Conservation (phyloP, 2,113 vertebrate genomes). For the Pheucticus melanocephalus region DNA sequence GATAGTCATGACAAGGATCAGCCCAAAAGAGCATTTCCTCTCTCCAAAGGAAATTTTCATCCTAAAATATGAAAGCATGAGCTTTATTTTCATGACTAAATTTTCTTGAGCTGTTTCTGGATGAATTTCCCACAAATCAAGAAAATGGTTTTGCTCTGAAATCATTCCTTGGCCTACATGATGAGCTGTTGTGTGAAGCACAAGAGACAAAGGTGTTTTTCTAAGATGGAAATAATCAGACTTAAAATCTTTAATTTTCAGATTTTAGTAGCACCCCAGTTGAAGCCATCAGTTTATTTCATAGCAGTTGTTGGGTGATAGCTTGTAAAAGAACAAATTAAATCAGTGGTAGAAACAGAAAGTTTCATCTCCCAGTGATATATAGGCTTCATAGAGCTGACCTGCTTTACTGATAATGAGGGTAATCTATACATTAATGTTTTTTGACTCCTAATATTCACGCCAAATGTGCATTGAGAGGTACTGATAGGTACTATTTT, state of each 20-base stretch:
- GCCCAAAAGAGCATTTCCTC: not conserved
- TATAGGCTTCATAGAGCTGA: rapidly evolving
- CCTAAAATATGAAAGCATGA: not conserved
- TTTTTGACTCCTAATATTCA: not conserved
- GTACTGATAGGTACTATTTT: not conserved
- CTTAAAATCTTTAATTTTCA: not conserved
- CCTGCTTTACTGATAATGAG: not conserved
- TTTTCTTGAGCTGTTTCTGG: not conserved
- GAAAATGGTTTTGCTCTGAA: not conserved
- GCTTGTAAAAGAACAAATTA: not conserved
- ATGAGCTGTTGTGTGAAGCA: not conserved
- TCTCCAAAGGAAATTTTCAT: not conserved
- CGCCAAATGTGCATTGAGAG: not conserved
- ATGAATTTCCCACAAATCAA: not conserved
- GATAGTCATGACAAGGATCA: not conserved
- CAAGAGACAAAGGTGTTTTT: not conserved
- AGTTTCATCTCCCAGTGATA: not conserved
- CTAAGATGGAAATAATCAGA: not conserved
- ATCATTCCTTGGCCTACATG: not conserved
- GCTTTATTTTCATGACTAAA: not conserved
- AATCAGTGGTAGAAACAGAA: not conserved
- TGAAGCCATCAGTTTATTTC: not conserved
- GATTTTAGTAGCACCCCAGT: not conserved
- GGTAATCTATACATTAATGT: not conserved
- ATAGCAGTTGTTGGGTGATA: not conserved